A percentile compares a stretch with the other conserved stretches of the same genome.
These are phyloP conservation scores for Spea multiplicata DNA, from an alignment of 2,113 vertebrate genomes.

Conservation along the genomic window DNA sequence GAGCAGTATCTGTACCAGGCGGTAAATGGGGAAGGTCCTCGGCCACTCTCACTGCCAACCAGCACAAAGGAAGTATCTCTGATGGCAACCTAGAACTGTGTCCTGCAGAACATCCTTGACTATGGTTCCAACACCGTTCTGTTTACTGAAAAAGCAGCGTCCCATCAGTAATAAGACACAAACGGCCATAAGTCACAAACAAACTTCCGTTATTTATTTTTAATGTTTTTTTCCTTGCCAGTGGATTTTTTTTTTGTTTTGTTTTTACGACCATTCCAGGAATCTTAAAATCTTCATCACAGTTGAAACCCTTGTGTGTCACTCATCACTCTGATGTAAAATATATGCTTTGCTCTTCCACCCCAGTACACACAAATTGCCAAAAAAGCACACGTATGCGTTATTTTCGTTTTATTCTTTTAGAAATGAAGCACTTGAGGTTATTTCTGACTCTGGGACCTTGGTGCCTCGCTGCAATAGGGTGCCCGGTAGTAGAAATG, in stretches of 20 bases:
- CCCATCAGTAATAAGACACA: not conserved
- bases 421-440: not conserved
- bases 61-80: slow-evolving; percentile 57
- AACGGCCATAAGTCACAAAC: no score
- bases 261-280: not conserved
- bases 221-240: not conserved
- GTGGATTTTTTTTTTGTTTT: not conserved
- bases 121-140: not conserved
- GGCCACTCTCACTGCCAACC: slow-evolving; percentile 62
- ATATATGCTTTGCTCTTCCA: no score
- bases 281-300: not conserved
- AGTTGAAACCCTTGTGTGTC: not conserved
- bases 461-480: not conserved
- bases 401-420: not conserved
- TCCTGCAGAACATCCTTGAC: not conserved
- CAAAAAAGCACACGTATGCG: not conserved
- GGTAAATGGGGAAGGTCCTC: slow-evolving; percentile 63
- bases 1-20: slow-evolving; percentile 85
- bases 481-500: not conserved
- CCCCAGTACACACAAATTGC: not conserved
- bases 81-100: slow-evolving; percentile 51
- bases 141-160: not conserved
- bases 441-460: not conserved
- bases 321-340: not conserved
- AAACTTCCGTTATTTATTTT: not conserved